phyloP scores from a whole-genome alignment of 2,113 vertebrate genomes.

The Caloenas nicobarica region DNA sequence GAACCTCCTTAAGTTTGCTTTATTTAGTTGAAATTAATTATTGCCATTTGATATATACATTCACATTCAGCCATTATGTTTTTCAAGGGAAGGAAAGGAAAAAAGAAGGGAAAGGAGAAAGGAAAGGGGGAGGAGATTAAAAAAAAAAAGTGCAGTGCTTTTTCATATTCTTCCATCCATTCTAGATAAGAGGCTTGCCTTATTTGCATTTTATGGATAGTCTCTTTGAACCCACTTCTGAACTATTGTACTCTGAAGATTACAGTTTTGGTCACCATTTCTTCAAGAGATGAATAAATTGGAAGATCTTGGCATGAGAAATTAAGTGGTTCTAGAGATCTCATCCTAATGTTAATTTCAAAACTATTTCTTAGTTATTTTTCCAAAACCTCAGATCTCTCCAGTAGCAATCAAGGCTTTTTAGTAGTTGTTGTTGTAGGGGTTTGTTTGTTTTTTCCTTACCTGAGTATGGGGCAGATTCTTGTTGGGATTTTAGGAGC shows the following conservation, averaged over 20 bases:
- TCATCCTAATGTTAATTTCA: background rate
- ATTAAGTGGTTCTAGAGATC: background rate
- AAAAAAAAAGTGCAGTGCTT: background rate
- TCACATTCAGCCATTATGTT: background rate
- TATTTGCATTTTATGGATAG: background rate
- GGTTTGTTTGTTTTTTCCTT: background rate
- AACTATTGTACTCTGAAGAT: background rate
- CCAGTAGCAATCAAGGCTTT: background rate
- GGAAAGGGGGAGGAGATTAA: fast-evolving
- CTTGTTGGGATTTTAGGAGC: background rate
- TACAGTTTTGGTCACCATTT: background rate
- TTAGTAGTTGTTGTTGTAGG: background rate
- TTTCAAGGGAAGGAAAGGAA: background rate
- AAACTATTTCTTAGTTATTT: background rate
- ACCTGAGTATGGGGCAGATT: background rate
- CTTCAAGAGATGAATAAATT: background rate
- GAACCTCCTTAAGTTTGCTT: background rate
- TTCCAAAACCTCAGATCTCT: background rate
- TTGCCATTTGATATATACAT: background rate
- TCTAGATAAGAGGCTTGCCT: background rate
- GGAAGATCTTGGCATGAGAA: background rate
- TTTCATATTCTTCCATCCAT: background rate
- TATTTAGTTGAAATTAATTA: background rate
- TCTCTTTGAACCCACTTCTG: background rate
- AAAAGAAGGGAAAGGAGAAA: background rate